These are phyloP conservation scores for Zoroaster sp. DNA, from an alignment of 53 echinoderm and acorn worm genomes.

Conservation along the genomic window DNA sequence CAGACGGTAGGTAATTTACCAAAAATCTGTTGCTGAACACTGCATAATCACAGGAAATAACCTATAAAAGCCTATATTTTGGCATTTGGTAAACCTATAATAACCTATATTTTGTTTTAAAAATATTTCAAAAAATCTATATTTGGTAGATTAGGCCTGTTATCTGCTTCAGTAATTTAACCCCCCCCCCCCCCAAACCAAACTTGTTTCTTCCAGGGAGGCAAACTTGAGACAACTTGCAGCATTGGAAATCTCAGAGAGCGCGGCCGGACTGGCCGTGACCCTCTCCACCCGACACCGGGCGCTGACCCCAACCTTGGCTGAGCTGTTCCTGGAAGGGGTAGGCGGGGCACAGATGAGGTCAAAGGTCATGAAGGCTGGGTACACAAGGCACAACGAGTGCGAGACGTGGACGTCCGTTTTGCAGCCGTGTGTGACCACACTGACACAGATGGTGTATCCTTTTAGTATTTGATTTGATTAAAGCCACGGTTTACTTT, in stretches of 20 bases:
- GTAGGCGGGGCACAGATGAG: constrained; percentile 82
- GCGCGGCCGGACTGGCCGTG: neutral
- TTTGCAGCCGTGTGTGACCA: constrained; percentile 64
- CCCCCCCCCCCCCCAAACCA: neutral
- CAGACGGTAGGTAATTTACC: too few relatives aligned
- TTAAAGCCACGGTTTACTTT: too few relatives aligned
- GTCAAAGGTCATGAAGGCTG: constrained; percentile 61
- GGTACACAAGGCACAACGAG: constrained; percentile 11
- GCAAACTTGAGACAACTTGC: constrained; percentile 82
- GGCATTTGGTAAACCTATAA: too few relatives aligned
- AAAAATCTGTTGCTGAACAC: too few relatives aligned
- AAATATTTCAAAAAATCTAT: too few relatives aligned
- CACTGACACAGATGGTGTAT: constrained; percentile 87
- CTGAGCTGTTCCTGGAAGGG: constrained; percentile 84
- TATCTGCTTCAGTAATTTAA: too few relatives aligned
- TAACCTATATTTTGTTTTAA: too few relatives aligned
- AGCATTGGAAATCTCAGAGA: constrained; percentile 81
- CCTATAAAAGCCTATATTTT: too few relatives aligned
- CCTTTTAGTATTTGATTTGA: constrained; percentile 50
- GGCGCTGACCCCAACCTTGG: constrained; percentile 53
- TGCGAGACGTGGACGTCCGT: constrained; percentile 66
- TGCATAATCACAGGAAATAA: too few relatives aligned
- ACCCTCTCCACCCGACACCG: neutral
- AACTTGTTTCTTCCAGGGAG: constrained; percentile 59
- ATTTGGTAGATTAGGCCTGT: too few relatives aligned